These are phyloP conservation scores for Scaptomyza tumidula DNA, from an alignment of 2,888 invertebrate species.

Conservation along the genomic window DNA sequence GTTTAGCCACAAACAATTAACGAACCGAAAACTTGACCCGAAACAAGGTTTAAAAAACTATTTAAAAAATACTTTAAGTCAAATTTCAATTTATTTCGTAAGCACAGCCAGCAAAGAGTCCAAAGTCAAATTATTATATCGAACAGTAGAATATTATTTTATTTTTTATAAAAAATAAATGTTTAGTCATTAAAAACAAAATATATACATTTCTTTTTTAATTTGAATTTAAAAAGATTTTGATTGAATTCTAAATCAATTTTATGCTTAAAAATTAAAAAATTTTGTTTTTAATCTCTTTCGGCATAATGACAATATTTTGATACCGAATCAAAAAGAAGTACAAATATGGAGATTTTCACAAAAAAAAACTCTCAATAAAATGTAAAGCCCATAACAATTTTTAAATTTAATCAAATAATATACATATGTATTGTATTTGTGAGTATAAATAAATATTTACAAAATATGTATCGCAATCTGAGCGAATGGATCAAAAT, in stretches of 20 bases:
- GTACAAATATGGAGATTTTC: constrained; percentile 75
- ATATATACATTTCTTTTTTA: constrained; percentile 37
- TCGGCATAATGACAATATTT: constrained; percentile 77
- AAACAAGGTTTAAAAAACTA: constrained; percentile 77
- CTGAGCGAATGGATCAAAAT: constrained; percentile 78
- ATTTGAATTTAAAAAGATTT: constrained; percentile 32
- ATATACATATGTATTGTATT: constrained; percentile 1
- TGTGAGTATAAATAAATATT: constrained; percentile 33
- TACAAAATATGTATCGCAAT: constrained; percentile 41
- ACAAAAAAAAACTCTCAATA: constrained; percentile 18
- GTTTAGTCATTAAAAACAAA: constrained; percentile 46
- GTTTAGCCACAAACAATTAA: constrained; percentile 13
- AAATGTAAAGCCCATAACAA: constrained; percentile 29
- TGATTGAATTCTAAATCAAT: constrained; percentile 8
- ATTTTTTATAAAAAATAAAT: constrained; percentile 49
- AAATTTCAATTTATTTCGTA: constrained; percentile 47
- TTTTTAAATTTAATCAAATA: constrained; percentile 24
- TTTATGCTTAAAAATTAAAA: neutral
- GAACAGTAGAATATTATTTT: constrained; percentile 41
- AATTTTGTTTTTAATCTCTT: constrained; percentile 26
- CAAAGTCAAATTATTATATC: constrained; percentile 65
- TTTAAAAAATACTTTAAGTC: constrained; percentile 41
- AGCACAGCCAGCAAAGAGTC: constrained; percentile 65
- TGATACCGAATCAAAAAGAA: constrained; percentile 66
- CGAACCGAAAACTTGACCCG: constrained; percentile 70